phyloP scores from a whole-genome alignment of 53 echinoderm and acorn worm species.

The Holothuria leucospilota region DNA sequence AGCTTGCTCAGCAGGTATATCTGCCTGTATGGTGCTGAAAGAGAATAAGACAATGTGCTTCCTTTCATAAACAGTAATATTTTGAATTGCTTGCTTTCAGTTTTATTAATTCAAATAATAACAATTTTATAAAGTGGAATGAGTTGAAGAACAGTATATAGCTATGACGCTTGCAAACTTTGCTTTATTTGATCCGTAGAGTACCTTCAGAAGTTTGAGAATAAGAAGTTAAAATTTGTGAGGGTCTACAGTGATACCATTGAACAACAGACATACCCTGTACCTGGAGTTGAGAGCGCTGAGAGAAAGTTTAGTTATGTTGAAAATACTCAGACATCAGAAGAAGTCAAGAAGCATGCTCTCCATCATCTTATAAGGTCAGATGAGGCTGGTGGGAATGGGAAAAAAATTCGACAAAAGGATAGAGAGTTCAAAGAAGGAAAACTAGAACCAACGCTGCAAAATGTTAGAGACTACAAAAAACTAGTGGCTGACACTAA shows the following conservation, averaged over 20 bases:
- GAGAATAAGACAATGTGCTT: no score
- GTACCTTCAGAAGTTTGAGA: conserved; percentile 4
- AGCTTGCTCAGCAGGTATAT: no score
- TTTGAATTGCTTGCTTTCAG: no score
- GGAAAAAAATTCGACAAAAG: conserved; percentile 11
- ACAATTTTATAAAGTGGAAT: no score
- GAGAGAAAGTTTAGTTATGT: neutral
- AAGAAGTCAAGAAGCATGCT: conserved; percentile 34
- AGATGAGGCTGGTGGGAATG: conserved; percentile 14
- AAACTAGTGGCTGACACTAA: conserved; percentile 35
- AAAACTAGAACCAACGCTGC: neutral
- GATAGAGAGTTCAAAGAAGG: conserved; percentile 22
- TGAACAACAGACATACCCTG: conserved; percentile 62
- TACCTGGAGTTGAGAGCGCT: conserved; percentile 57
- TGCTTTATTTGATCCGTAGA: neutral
- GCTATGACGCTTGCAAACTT: no score
- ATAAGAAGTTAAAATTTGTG: conserved; percentile 42
- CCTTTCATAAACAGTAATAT: no score
- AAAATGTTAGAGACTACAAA: conserved; percentile 48
- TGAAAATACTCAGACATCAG: conserved; percentile 45
- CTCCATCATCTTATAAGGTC: conserved; percentile 74
- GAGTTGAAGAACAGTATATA: no score
- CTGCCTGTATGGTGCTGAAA: no score
- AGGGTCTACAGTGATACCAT: conserved; percentile 76
- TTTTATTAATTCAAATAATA: no score